Conservation (phyloP, 2,888 invertebrate genomes). For the Pristionchus mayeri region DNA sequence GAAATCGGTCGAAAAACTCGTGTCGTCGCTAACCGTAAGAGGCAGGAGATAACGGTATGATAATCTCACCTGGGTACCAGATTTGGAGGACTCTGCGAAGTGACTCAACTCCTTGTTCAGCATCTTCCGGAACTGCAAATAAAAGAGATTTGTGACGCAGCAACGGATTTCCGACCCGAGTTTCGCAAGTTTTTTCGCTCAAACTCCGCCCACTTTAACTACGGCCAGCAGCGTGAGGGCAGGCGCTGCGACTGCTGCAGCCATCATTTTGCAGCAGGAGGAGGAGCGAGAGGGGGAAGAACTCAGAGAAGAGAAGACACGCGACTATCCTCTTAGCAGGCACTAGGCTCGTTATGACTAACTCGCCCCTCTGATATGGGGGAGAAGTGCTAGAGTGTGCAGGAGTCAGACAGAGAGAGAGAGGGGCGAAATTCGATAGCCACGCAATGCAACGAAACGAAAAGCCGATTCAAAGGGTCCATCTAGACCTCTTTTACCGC, state of each 20-base stretch:
- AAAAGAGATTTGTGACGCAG: background rate
- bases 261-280: background rate
- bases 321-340: background rate
- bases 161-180: background rate
- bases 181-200: background rate
- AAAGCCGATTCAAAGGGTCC: slow-evolving; percentile 7
- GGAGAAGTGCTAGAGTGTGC: slow-evolving; percentile 7
- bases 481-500: background rate
- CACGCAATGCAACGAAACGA: background rate
- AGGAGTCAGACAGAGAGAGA: too few relatives aligned
- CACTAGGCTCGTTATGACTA: background rate
- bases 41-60: too few relatives aligned
- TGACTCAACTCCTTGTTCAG: slow-evolving; percentile 98
- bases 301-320: background rate
- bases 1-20: background rate
- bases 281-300: background rate
- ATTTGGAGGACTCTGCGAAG: slow-evolving; percentile 98
- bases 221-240: slow-evolving; percentile 2
- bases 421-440: slow-evolving; percentile 49
- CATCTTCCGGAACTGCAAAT: slow-evolving; percentile 97
- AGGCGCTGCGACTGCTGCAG: background rate
- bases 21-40: background rate
- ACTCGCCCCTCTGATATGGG: slow-evolving; percentile 35
- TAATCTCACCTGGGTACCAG: slow-evolving; percentile 85
- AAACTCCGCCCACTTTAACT: slow-evolving; percentile 45